Evolutionary conservation across 2,797 vertebrate species (phyloP), one percentile per base, ranked within the genome.

Genomic region (Phalanger gymnotis): DNA sequence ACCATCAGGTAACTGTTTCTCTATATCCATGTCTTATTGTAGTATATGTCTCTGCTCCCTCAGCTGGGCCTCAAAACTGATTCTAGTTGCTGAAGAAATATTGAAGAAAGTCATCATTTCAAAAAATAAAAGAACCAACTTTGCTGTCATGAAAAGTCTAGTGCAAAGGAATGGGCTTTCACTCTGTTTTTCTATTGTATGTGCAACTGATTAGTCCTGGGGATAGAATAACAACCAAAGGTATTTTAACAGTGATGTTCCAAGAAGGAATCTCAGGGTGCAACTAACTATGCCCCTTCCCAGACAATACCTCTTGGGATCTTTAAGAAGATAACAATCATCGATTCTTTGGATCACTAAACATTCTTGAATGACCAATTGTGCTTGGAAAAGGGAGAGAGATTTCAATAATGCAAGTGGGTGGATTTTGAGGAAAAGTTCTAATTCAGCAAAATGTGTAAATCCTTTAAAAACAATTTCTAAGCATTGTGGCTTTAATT

Each of bases 111-210:
- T 94, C 90, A 47, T 54, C 53, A 5, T 92, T 92, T 14, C 53
- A 66, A 53, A 91, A 56, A 81, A 89, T 90, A 22, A 40, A 95
- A 54, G 91, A 93, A 9, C 53, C 56, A 90, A 66, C 19, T 22
- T 94, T 95, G 87, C 3, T 19, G 61, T 95, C 53, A 52, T 94
- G 28, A 30, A 90, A 94, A 90, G 12, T 93, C 89, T 92, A 87
- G 40, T 47, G 34, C 61, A 81, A 81, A 81, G 47, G 6, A 47
- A 81, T 25, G n/a, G 19, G 7, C 19, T 81, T 81, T 47, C 40
- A 47, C 30, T 40, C 66, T 47, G 9, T 30, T 22, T 30, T 47
- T 2, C 19, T 9, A 47, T 81, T 81, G 2, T 81, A 47, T 81
- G 5, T 81, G 19, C 66, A 81, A 47, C 7, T 81, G 66, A 47